Evolutionary conservation across 2,113 vertebrate genomes (phyloP).

Genomic region (Sphyrna mokarran): DNA sequence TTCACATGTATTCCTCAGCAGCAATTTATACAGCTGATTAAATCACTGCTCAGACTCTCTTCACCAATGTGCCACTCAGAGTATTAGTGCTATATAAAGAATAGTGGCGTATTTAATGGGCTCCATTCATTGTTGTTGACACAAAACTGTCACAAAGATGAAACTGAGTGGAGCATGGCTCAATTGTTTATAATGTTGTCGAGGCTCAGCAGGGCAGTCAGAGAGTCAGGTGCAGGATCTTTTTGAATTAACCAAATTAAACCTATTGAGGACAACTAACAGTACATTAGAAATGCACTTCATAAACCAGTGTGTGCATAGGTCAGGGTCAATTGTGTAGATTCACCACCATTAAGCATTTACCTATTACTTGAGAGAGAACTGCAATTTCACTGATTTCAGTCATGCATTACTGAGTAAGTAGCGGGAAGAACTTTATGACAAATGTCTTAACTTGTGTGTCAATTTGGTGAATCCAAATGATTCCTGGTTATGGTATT

Average conservation of each 20-base stretch:
- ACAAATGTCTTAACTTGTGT: not conserved
- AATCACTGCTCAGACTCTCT: not conserved
- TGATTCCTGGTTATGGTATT: not conserved
- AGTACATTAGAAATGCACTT: not conserved
- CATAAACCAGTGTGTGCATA: not conserved
- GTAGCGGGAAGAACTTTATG: not conserved
- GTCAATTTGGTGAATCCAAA: not conserved
- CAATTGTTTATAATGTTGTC: not conserved
- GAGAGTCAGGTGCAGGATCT: not conserved
- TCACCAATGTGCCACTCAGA: not conserved
- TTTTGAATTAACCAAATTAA: not conserved
- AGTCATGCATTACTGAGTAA: not conserved
- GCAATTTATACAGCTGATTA: not conserved
- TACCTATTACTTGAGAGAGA: not conserved
- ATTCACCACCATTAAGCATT: not conserved
- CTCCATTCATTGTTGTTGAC: not conserved
- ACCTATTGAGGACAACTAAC: not conserved
- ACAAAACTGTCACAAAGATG: constrained; percentile 2
- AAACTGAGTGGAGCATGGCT: not conserved
- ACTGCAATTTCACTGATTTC: not conserved
- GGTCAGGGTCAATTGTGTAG: not conserved
- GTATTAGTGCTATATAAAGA: not conserved
- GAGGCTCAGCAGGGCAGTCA: not conserved
- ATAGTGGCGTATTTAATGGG: not conserved
- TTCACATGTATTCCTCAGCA: not conserved